Conservation (phyloP, 2,113 vertebrate genomes). For the Protobothrops mucrosquamatus region DNA sequence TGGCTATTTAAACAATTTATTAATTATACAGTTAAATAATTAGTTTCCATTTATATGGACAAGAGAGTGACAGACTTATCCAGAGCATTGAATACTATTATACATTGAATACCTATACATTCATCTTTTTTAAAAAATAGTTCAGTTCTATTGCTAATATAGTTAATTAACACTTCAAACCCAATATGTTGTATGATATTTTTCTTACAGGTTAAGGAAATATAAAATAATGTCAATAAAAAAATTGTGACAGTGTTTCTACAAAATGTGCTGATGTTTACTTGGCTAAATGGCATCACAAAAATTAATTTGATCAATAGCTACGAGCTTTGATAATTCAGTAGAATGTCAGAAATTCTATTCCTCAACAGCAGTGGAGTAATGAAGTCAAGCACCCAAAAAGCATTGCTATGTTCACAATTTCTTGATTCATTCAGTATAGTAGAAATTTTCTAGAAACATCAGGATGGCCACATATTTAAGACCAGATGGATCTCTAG, state of each 20-base stretch:
- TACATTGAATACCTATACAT: not conserved
- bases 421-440: not conserved
- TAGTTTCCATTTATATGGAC: not conserved
- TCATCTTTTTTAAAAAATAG: conserved; percentile 12
- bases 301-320: not conserved
- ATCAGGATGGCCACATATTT: not conserved
- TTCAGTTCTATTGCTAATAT: conserved; percentile 3
- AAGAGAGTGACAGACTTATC: fast-evolving
- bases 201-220: not conserved
- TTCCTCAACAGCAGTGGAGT: not conserved
- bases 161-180: not conserved
- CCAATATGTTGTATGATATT: not conserved
- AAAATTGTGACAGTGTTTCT: not conserved
- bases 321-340: too few species aligned
- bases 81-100: not conserved
- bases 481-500: not conserved
- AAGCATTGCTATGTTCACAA: not conserved
- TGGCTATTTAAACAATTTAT: not conserved
- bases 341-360: not conserved
- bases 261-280: not conserved
- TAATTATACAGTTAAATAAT: not conserved
- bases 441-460: not conserved
- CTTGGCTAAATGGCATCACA: not conserved
- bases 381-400: not conserved
- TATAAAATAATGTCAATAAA: not conserved